Conservation (phyloP, 2,797 vertebrate genomes). For the Staurois parvus region DNA sequence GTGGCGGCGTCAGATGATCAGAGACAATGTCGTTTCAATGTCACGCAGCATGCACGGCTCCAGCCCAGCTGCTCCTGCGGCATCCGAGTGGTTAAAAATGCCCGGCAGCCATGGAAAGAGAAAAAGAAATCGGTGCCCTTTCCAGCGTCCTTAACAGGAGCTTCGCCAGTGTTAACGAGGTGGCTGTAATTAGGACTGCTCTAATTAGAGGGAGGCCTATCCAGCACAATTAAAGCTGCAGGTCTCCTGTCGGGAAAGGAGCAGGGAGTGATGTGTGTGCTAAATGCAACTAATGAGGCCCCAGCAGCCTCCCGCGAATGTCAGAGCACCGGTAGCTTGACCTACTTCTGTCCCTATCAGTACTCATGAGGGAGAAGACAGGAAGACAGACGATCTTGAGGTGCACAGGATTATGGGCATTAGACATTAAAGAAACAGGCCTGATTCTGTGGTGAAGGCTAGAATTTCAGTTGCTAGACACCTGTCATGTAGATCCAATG, state of each 20-base stretch:
- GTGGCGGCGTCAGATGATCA: not conserved
- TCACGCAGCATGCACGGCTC: conserved; percentile 3
- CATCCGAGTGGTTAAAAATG: conserved; percentile 51
- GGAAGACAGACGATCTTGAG: conserved; percentile 35
- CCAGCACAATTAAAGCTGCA: conserved; percentile 62
- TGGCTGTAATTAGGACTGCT: conserved; percentile 54
- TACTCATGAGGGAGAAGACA: conserved; percentile 28
- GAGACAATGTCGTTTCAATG: conserved; percentile 44
- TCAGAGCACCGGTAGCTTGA: conserved; percentile 48
- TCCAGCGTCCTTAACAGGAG: conserved; percentile 49
- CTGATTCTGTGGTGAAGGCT: not conserved
- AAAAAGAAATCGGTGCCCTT: conserved; percentile 41
- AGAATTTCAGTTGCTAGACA: not conserved
- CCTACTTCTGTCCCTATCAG: conserved; percentile 59
- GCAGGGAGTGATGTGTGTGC: conserved; percentile 57
- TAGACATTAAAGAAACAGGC: conserved; percentile 21
- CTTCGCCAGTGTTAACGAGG: conserved; percentile 57
- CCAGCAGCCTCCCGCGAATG: conserved; percentile 45
- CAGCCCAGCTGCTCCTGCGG: not conserved
- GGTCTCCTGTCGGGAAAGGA: conserved; percentile 56
- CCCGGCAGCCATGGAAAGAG: conserved; percentile 36
- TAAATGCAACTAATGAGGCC: conserved; percentile 62
- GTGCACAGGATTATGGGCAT: conserved; percentile 34
- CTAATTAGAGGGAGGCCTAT: conserved; percentile 58
- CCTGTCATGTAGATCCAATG: not conserved